phyloP scores from a whole-genome alignment of 2,797 vertebrate genomes.

The Cossypha polioptera region DNA sequence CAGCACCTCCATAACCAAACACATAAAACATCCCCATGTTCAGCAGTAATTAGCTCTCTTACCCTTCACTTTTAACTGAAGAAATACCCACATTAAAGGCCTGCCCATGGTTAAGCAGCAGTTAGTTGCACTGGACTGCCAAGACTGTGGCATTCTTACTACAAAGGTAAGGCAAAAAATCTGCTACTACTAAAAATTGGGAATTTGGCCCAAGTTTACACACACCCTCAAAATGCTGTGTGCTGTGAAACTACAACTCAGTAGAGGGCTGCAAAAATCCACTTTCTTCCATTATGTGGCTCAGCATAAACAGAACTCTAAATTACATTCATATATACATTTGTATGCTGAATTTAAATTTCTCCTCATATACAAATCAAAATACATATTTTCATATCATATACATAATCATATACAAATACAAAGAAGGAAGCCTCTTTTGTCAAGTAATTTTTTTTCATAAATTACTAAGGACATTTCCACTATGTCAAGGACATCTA shows the following conservation, averaged over 20 bases:
- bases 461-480: background rate
- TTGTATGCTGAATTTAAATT: background rate
- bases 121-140: background rate
- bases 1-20: background rate
- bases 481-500: background rate
- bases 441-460: background rate
- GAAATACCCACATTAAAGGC: background rate
- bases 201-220: background rate
- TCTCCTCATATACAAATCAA: background rate
- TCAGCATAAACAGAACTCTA: background rate
- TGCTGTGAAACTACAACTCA: fast-evolving
- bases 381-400: too few relatives aligned
- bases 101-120: background rate
- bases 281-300: background rate
- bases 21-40: background rate
- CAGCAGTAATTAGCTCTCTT: background rate
- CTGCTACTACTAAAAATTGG: background rate
- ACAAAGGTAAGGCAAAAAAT: background rate
- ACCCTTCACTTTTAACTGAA: background rate
- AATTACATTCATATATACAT: background rate
- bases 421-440: background rate
- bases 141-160: background rate
- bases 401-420: background rate
- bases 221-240: background rate
- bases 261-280: background rate